Base-by-base conservation (phyloP, 2,797 vertebrate species). In the Echeneis naucrates region DNA sequence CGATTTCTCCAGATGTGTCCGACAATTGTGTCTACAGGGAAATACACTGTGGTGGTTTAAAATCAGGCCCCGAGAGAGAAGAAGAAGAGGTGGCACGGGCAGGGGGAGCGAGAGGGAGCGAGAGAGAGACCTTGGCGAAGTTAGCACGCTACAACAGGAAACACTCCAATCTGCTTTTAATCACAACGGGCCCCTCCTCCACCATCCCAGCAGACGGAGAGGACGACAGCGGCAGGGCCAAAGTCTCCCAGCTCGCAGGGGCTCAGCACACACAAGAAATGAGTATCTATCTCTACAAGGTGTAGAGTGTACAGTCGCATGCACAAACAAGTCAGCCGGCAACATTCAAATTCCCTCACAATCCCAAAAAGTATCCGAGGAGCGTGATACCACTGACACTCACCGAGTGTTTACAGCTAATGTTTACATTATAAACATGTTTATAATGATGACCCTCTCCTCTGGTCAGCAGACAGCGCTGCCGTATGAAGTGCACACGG, bases 111-210 rank as follows among this genome's bases (percentile, higher is more conserved):
- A 56, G 55, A 57, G 55, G 68, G 53, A 57, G 53, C 60, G 50
- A 63, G 59, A 45, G 52, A 61, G 61, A 82, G 77, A 86, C 85
- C 85, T 72, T 80, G 80, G 84, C 87, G 87, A 82, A 91, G 88
- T 88, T 87, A 93, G 92, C 90, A 83, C 65, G 63, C 93, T 94
- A 93, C 82, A 90, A 94, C 96, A 97, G 96, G 96, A 97, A 98
- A 93, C 83, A 33, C 87, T 92, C 90, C 91, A 89, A 94, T 96
- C 96, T 97, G 97, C 94, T 95, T 96, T 94, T 95, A 96, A 97
- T 97, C 96, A 96, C 85, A 83, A 88, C 72, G 62, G 73, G 64
- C 82, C 85, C 83, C 84, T 87, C 87, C 82, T 75, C 84, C 83
- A 14, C 79, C 21, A 26, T 40, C 55, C 77, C 77, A 78, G 71